Evolutionary conservation across 2,797 vertebrate species (phyloP), one percentile per base, ranked within the genome.

Genomic region (Xenentodon cancila): DNA sequence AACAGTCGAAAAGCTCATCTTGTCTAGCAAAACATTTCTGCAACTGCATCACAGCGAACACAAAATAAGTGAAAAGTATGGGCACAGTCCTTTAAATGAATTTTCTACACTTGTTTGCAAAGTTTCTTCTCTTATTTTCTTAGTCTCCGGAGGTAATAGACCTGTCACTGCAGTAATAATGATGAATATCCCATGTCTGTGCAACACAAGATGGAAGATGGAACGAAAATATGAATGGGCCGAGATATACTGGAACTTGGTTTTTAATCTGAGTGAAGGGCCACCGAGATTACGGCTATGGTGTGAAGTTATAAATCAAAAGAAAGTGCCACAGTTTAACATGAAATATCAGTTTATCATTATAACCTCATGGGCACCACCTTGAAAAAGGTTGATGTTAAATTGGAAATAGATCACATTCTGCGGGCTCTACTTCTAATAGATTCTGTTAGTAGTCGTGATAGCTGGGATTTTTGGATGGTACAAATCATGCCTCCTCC

Each of bases 101-200:
- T 77, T 86, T 88, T 84, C 57, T 73, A 74, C 71, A 75, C 68
- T 77, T 62, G 71, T 75, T 89, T 73, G 72, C 77, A 84, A 86
- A 77, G 78, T 84, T 85, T 76, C 59, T 63, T 53, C 68, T 78
- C 63, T 86, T 89, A 83, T 90, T 90, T 90, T 88, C 87, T 84
- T 79, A 87, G 85, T 89, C 86, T 83, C 64, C 77, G 73, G 82
- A 89, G 85, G 90, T 94, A 93, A 93, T 92, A 84, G 92, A 92
- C 88, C 91, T 92, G 91, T 90, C 89, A 53, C 81, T 70, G 84
- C 75, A 50, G 84, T 93, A 92, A 92, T 90, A 88, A 86, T 93
- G 92, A 94, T 93, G 85, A 89, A 94, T 92, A 81, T 88, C 80
- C 81, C 75, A 69, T 78, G 75, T 80, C 73, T 85, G 43, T 71